Percentiles rank a stretch among this genome's conserved stretches.
These are phyloP conservation scores for Limanda limanda DNA, from an alignment of 2,113 vertebrate genomes.

Conservation along the genomic window DNA sequence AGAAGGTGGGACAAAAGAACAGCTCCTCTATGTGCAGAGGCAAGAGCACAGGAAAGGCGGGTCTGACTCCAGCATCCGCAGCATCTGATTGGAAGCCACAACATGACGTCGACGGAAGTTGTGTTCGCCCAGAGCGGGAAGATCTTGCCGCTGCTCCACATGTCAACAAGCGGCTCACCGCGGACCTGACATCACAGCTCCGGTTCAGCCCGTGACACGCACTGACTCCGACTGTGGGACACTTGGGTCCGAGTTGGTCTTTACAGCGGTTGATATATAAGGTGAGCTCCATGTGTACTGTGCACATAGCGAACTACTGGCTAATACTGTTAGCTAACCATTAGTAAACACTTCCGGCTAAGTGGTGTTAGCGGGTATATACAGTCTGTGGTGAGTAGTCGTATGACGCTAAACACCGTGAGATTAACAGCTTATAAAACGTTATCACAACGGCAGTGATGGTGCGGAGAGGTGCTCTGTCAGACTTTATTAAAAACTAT, in stretches of 20 bases:
- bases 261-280: background rate
- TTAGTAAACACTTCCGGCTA: background rate
- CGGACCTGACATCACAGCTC: background rate
- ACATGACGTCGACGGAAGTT: conserved; percentile 57
- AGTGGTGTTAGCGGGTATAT: too few species aligned
- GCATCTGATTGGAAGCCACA: conserved; percentile 44
- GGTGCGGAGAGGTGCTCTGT: too few species aligned
- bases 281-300: conserved; percentile 5
- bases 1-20: too few species aligned
- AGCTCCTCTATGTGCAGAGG: background rate
- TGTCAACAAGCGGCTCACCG: background rate
- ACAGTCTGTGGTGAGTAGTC: too few species aligned
- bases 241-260: background rate
- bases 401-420: too few species aligned
- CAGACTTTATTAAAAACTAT: too few species aligned
- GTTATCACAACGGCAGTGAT: too few species aligned
- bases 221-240: too few species aligned
- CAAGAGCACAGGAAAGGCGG: background rate
- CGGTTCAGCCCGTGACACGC: background rate
- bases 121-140: conserved; percentile 59
- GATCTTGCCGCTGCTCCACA: fast-evolving
- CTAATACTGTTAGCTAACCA: background rate
- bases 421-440: too few species aligned
- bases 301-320: background rate
- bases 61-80: background rate